A percentile compares a stretch with the other conserved stretches of the same genome.
These are phyloP conservation scores for Riptortus pedestris DNA, from an alignment of 1,140 invertebrate genomes.

Conservation along the genomic window DNA sequence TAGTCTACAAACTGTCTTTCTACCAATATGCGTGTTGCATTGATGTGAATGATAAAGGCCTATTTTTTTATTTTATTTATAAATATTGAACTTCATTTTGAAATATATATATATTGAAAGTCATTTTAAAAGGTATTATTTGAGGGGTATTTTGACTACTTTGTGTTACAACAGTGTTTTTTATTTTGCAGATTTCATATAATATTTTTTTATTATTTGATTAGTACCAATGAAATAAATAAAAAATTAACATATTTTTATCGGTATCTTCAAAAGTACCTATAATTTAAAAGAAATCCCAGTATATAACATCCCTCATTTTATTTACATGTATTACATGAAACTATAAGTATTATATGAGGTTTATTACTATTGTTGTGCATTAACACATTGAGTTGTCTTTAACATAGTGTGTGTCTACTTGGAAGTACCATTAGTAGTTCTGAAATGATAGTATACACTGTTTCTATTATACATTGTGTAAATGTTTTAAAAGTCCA, in stretches of 20 bases:
- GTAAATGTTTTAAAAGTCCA: conserved; percentile 26
- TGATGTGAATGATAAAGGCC: conserved; percentile 14
- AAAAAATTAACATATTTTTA: not conserved
- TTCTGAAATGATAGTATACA: conserved; percentile 16
- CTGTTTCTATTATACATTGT: conserved; percentile 16
- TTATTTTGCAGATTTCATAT: not conserved
- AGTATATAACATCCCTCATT: conserved; percentile 7
- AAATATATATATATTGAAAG: not conserved
- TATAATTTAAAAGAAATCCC: too few species aligned
- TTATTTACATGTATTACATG: not conserved
- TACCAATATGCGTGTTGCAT: conserved; percentile 14
- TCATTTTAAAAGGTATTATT: too few species aligned
- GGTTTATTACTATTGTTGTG: conserved; percentile 16
- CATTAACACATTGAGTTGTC: conserved; percentile 16
- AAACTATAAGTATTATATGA: conserved; percentile 19
- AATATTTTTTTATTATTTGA: too few species aligned
- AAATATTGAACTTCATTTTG: not conserved
- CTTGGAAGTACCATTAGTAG: conserved; percentile 19
- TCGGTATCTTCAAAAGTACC: conserved; percentile 7
- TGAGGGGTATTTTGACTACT: conserved; percentile 5
- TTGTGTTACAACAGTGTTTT: conserved; percentile 5
- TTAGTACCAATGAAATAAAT: not conserved
- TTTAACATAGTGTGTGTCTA: conserved; percentile 22
- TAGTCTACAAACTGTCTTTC: conserved; percentile 22
- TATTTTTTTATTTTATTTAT: conserved; percentile 17